Base-by-base conservation (phyloP, 2,888 invertebrate species). In the Andrena chrysosceles region DNA sequence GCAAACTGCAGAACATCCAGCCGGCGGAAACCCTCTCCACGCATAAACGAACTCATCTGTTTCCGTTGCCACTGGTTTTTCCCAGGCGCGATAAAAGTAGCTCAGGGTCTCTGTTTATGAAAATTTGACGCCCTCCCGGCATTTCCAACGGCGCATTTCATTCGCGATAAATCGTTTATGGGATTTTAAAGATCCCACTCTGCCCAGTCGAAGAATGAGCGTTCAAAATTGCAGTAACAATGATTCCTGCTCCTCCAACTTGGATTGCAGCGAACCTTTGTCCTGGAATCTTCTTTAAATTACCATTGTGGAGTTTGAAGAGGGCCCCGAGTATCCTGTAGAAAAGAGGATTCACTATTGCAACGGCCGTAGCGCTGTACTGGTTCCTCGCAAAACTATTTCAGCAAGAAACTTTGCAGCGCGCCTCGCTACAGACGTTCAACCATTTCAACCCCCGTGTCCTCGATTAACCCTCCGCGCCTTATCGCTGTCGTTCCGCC, bases 41-140 rank as follows among this genome's bases (percentile, higher is more conserved):
- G 62, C 64, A 77, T 81, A 84, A 85, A 81, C 77, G 64, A 42
- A 81, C 73, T 77, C 81, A 85, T 85, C 76, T 74, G 77, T 85
- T 81, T 81, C 23, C 68, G 31, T 62, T 48, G 70, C 68, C 35
- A 66, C 69, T 62, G 76, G 48, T 62, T 48, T 56, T 62, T 52
- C 10, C 5, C 67, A 56, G 62, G 42, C 64, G 16, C 67, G 60
- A 52, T 63, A 77, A 84, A 84, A 85, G 81, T 72, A 60, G 68
- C 75, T 52, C 52, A 60, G 73, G 7, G 59, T 49, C 64, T 31
- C 59, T 60, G 70, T 73, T 33, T 52, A 67, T 64, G 85, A 84
- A 84, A 84, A 84, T 84, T 84, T 66, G 35, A 72, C 72, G 67
- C 29, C 20, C 7, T 23, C 49, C 33, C 75, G 42, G 5, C 66